phyloP scores from a whole-genome alignment of 2,113 vertebrate species.

The Prolemur simus region DNA sequence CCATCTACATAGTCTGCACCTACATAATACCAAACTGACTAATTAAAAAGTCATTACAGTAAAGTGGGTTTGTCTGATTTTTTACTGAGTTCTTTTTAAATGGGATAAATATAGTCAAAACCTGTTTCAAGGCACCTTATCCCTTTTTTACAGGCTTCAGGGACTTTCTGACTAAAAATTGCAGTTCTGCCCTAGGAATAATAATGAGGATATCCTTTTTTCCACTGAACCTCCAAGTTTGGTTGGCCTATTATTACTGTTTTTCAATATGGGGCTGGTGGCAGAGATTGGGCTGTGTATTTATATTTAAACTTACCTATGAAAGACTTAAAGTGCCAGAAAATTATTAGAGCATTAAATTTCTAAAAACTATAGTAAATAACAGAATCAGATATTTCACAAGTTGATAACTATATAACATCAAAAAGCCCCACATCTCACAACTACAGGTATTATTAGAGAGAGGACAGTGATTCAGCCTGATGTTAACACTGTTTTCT shows the following conservation, averaged over 20 bases:
- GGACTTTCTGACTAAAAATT: neutral
- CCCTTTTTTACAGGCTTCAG: neutral
- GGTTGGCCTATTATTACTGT: neutral
- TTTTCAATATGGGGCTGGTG: neutral
- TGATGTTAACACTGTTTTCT: neutral
- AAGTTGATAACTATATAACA: neutral
- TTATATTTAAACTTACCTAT: conserved; percentile 11
- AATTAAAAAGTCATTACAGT: neutral
- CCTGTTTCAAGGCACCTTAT: neutral
- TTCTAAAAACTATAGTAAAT: neutral
- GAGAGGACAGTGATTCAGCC: neutral
- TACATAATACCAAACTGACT: neutral
- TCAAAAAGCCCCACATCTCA: neutral
- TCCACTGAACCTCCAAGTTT: neutral
- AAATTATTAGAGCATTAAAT: neutral
- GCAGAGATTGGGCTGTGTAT: neutral
- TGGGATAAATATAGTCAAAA: neutral
- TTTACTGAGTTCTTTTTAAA: neutral
- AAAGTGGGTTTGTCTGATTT: neutral
- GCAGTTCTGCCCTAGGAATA: neutral
- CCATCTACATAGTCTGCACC: neutral
- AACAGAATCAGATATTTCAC: neutral
- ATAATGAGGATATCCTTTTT: neutral
- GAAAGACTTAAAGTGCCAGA: neutral
- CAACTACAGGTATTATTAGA: neutral